phyloP scores from a whole-genome alignment of 2,797 vertebrate genomes.

The Synanceia verrucosa region DNA sequence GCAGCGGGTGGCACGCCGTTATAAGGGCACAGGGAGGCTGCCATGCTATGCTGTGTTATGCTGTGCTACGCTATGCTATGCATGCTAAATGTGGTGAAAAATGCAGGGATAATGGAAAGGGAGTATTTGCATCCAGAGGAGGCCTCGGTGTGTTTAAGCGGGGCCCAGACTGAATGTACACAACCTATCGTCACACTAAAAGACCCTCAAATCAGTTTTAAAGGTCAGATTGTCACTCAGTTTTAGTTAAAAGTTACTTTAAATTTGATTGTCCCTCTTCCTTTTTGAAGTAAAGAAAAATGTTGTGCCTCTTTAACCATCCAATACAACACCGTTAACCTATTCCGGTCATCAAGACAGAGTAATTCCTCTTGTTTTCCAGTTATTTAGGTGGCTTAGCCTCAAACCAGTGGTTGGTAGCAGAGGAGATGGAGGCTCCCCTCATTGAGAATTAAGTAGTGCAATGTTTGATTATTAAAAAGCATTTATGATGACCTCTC shows the following conservation, averaged over 20 bases:
- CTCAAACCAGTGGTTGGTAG: conserved; percentile 52
- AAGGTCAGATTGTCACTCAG: conserved; percentile 30
- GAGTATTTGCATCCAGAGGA: conserved; percentile 38
- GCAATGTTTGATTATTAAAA: conserved; percentile 67
- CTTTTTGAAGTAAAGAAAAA: conserved; percentile 34
- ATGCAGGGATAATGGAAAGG: conserved; percentile 43
- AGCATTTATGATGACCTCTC: conserved; percentile 68
- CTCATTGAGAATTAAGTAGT: conserved; percentile 35
- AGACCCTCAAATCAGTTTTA: conserved; percentile 28
- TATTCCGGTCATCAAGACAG: conserved; percentile 25
- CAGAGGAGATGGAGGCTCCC: conserved; percentile 46
- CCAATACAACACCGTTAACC: conserved; percentile 36
- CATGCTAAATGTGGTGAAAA: conserved; percentile 57
- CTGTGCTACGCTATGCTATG: conserved; percentile 57
- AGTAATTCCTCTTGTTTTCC: conserved; percentile 32
- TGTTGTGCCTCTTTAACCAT: conserved; percentile 68
- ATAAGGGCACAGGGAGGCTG: conserved; percentile 19
- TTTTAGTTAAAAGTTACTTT: conserved; percentile 30
- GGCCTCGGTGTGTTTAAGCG: conserved; percentile 20
- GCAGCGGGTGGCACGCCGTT: conserved; percentile 21
- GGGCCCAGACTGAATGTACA: conserved; percentile 71
- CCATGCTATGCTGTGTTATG: conserved; percentile 18
- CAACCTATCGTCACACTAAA: conserved; percentile 43
- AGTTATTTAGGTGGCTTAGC: conserved; percentile 46
- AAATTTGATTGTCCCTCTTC: conserved; percentile 47